phyloP scores from a whole-genome alignment of 1,140 invertebrate species.

The Drosophila pandora region DNA sequence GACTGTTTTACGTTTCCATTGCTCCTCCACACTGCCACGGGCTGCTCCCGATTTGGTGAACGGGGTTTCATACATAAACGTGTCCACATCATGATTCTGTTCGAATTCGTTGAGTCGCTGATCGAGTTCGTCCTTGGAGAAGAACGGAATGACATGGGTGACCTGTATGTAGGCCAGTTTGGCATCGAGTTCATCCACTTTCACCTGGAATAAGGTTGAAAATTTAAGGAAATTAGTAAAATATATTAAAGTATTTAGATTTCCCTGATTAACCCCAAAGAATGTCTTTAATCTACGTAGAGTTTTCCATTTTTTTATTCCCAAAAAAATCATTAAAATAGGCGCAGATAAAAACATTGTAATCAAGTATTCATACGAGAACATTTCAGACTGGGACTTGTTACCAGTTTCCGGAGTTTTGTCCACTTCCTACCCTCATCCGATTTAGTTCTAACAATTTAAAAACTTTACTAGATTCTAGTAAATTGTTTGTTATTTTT shows the following conservation, averaged over 20 bases:
- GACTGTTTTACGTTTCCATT: slow-evolving; percentile 94
- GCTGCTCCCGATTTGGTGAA: slow-evolving; percentile 93
- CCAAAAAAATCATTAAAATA: not conserved
- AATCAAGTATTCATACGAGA: slow-evolving; percentile 7
- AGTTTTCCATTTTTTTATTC: not conserved
- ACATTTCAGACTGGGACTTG: not conserved
- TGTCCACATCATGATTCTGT: slow-evolving; percentile 92
- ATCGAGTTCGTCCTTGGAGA: slow-evolving; percentile 88
- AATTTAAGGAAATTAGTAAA: too few relatives aligned
- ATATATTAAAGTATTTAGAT: too few relatives aligned
- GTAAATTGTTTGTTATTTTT: slow-evolving; percentile 65
- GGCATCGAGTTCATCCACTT: slow-evolving; percentile 89
- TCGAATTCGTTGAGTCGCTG: slow-evolving; percentile 91
- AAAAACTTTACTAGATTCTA: slow-evolving; percentile 33
- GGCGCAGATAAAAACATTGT: not conserved
- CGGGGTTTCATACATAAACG: slow-evolving; percentile 96
- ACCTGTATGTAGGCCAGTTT: slow-evolving; percentile 96
- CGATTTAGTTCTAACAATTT: slow-evolving; percentile 24
- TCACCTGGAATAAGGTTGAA: slow-evolving; percentile 86
- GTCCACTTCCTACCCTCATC: slow-evolving; percentile 12
- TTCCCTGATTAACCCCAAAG: not conserved
- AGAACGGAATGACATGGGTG: slow-evolving; percentile 92
- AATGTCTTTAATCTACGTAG: too few relatives aligned
- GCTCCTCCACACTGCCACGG: slow-evolving; percentile 92
- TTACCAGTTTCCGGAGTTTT: slow-evolving; percentile 1